Evolutionary conservation across 2,797 vertebrate species (phyloP).

Genomic region (Emydoidea blandingii): DNA sequence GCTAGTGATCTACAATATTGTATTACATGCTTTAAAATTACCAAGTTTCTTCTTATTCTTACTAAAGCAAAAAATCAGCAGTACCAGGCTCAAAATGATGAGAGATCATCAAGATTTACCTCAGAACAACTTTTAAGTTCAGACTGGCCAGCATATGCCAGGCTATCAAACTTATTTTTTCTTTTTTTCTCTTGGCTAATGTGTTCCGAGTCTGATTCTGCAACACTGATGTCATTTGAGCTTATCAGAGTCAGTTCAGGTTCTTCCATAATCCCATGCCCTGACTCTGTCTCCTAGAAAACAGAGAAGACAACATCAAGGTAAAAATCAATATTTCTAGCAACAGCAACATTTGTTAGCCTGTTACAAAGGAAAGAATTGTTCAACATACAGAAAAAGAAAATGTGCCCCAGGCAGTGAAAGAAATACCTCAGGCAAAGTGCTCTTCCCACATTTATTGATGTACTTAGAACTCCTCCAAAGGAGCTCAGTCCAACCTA

Average conservation of each 20-base stretch:
- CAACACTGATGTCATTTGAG: slow-evolving; percentile 83
- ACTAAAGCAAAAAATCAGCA: background rate
- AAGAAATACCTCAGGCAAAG: background rate
- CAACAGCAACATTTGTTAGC: background rate
- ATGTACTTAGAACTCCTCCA: background rate
- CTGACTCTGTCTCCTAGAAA: slow-evolving; percentile 81
- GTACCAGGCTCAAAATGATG: background rate
- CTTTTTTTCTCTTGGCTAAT: slow-evolving; percentile 62
- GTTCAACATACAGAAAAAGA: background rate
- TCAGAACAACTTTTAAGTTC: slow-evolving; percentile 8
- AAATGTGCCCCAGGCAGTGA: background rate
- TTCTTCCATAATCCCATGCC: slow-evolving; percentile 91
- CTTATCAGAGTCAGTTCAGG: slow-evolving; percentile 89
- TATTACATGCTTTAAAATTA: background rate
- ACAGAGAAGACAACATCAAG: background rate
- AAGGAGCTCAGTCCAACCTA: background rate
- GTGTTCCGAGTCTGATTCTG: slow-evolving; percentile 74
- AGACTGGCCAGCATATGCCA: background rate
- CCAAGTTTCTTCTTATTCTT: background rate
- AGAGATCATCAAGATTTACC: slow-evolving; percentile 63
- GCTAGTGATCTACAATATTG: background rate
- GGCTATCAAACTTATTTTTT: background rate
- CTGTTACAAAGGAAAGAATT: background rate
- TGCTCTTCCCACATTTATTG: background rate
- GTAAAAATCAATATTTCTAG: background rate